Conservation (phyloP, 2,888 invertebrate species). For the Hyposoter dolosus region DNA sequence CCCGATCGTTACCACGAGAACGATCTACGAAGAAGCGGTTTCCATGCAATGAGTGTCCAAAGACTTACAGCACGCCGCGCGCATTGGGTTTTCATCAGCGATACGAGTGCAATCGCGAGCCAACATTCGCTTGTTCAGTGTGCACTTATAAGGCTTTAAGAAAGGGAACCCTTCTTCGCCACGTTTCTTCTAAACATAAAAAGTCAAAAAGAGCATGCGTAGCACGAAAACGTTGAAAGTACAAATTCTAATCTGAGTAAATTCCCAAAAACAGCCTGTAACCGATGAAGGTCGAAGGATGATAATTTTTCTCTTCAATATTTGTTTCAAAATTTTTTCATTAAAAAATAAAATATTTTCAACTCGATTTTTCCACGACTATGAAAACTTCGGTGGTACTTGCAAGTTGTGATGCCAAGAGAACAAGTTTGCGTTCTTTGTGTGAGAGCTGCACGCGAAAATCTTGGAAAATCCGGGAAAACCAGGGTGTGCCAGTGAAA, state of each 20-base stretch:
- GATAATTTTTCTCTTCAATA: neutral
- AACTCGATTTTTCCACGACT: neutral
- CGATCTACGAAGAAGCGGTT: conserved; percentile 56
- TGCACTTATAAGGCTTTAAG: conserved; percentile 83
- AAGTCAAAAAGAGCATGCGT: conserved; percentile 69
- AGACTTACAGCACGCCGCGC: conserved; percentile 85
- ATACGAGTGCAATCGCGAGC: conserved; percentile 84
- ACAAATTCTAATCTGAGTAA: neutral
- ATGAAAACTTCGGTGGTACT: conserved; percentile 17
- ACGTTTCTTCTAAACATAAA: conserved; percentile 82
- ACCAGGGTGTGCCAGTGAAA: conserved; percentile 47
- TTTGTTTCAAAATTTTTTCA: neutral
- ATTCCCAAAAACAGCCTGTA: neutral
- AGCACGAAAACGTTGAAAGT: conserved; percentile 11
- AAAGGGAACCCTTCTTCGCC: conserved; percentile 83
- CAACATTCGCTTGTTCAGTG: conserved; percentile 83
- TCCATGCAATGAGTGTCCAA: conserved; percentile 90
- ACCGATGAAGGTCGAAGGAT: neutral
- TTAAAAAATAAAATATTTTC: neutral
- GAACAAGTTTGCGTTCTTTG: conserved; percentile 5
- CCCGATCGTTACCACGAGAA: conserved; percentile 43
- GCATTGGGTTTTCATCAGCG: conserved; percentile 82
- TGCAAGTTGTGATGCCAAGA: conserved; percentile 49
- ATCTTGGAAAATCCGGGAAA: conserved; percentile 26
- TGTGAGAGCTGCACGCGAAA: conserved; percentile 59